Percentiles rank a stretch among this genome's conserved stretches.
Conservation (phyloP, 2,888 invertebrate genomes). For the Drymonia ruficornis region DNA sequence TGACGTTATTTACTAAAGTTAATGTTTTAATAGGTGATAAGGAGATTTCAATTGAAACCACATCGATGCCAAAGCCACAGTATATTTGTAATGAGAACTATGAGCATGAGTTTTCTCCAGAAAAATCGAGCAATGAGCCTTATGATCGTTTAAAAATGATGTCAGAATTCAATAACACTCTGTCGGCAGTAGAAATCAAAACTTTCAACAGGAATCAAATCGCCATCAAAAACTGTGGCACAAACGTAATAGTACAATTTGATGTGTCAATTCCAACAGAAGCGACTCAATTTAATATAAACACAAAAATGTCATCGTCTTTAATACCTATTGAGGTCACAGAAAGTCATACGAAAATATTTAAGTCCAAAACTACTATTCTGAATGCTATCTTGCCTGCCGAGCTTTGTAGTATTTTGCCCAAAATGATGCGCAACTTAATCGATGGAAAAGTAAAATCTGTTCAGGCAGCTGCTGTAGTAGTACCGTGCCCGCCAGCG, state of each 20-base stretch:
- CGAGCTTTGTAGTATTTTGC: conserved; percentile 69
- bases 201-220: conserved; percentile 59
- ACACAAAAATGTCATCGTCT: conserved; percentile 40
- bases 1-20: no score
- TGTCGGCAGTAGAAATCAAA: conserved; percentile 58
- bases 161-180: conserved; percentile 57
- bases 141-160: conserved; percentile 33
- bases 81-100: conserved; percentile 5
- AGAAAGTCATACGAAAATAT: conserved; percentile 54
- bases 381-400: conserved; percentile 69
- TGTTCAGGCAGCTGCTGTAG: conserved; percentile 12
- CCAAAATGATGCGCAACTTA: conserved; percentile 59
- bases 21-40: conserved; percentile 34
- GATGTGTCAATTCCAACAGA: conserved; percentile 57
- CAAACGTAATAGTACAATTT: conserved; percentile 67
- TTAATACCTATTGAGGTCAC: conserved; percentile 48
- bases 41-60: conserved; percentile 53
- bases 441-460: conserved; percentile 33
- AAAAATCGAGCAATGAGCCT: conserved; percentile 21
- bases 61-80: conserved; percentile 10
- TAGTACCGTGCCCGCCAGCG: conserved; percentile 13
- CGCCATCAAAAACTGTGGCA: conserved; percentile 61
- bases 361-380: conserved; percentile 66
- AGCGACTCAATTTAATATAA: conserved; percentile 19
- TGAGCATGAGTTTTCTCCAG: conserved; percentile 19